These are phyloP conservation scores for Xenopus tropicalis DNA, from an alignment of 2,113 vertebrate genomes.

Conservation along the genomic window UCB_Xtro_10.0 CM004443.2:10460001-10460500, in stretches of 20 bases:
- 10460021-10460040: constrained; percentile 18
- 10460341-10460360: not conserved
- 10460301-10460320: not conserved
- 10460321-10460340: not conserved
- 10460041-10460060: constrained; percentile 6
- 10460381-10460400: not conserved
- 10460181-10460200: constrained; percentile 2
- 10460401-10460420: not conserved
- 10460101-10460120: constrained; percentile 25
- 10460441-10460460: too few species aligned
- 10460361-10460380: not conserved
- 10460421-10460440: too few species aligned
- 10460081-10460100: constrained; percentile 33
- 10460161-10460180: constrained; percentile 29
- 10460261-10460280: not conserved
- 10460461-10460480: too few species aligned
- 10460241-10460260: not conserved
- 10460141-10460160: constrained; percentile 16
- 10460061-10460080: constrained; percentile 28
- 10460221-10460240: not conserved
- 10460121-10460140: constrained; percentile 24
- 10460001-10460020: not conserved
- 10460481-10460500: too few species aligned
- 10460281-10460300: not conserved
- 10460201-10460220: not conserved